Evolutionary conservation across 2,888 invertebrate species (phyloP).

Genomic region (Fabriciana adippe): DNA sequence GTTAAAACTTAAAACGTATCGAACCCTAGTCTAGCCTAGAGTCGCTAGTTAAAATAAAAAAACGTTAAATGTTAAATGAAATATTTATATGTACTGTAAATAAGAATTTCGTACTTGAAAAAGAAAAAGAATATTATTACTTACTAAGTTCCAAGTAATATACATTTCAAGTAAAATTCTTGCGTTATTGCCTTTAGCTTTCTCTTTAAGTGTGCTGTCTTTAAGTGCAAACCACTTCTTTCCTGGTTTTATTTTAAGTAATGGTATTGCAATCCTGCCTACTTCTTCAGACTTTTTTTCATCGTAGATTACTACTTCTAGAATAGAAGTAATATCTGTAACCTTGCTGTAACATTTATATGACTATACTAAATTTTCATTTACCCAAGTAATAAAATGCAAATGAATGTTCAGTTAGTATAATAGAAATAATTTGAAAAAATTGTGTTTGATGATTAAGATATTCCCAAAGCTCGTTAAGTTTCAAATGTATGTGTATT

Average conservation of each 20-base stretch:
- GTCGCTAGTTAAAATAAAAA: not conserved
- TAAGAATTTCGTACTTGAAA: too few relatives aligned
- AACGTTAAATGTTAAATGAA: too few relatives aligned
- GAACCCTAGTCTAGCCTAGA: not conserved
- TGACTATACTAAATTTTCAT: not conserved
- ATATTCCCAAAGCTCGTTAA: too few relatives aligned
- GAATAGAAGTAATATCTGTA: slow-evolving; percentile 94
- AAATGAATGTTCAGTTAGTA: too few relatives aligned
- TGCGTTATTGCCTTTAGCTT: slow-evolving; percentile 93
- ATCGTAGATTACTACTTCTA: slow-evolving; percentile 96
- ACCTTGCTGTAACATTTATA: slow-evolving; percentile 83
- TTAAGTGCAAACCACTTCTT: slow-evolving; percentile 97
- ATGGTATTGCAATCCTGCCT: slow-evolving; percentile 93
- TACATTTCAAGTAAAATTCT: slow-evolving; percentile 93
- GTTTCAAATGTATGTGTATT: too few relatives aligned
- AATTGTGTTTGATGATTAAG: too few relatives aligned
- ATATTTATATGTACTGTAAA: too few relatives aligned
- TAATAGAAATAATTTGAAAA: too few relatives aligned
- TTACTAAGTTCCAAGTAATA: slow-evolving; percentile 93
- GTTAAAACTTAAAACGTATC: too few relatives aligned
- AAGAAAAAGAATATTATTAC: slow-evolving; percentile 39
- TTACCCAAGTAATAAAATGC: not conserved
- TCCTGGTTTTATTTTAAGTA: slow-evolving; percentile 90
- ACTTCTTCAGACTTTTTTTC: slow-evolving; percentile 98
- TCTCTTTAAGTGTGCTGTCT: slow-evolving; percentile 91